Evolutionary conservation across 2,888 invertebrate genomes (phyloP), one percentile per base, ranked within the genome.

Genomic region (Lordiphosa fenestrarum): DNA sequence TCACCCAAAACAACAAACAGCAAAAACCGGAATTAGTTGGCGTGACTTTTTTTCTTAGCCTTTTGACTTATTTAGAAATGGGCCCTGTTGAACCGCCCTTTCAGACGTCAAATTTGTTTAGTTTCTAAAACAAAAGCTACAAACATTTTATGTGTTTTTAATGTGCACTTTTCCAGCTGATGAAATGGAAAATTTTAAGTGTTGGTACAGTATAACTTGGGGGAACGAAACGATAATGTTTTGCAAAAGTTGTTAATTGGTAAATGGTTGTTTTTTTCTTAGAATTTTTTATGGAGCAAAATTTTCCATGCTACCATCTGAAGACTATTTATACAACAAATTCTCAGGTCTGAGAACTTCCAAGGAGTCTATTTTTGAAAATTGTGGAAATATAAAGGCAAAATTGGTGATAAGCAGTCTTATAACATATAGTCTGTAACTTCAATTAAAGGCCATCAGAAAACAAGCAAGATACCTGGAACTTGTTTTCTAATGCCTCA

Each of bases 111-210:
- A 37, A 56, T 64, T 50, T 15, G 30, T 30, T 30, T 9, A 30
- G 30, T 44, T 44, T 44, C 15, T 33, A 15, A 21, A 10, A 9
- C 15, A 13, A 13, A 71, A 53, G 9, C 23, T 40, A 42, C 50
- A 51, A 56, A 66, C 66, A 58, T 47, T 75, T 67, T 53, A 70
- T 73, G 38, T 44, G 53, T n/a, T 40, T 81, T 69, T 64, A 71
- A 69, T 81, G 69, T 38, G 40, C 51, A 51, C 39, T 44, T 44
- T 33, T 33, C n/a, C 30, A 30, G 21, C 44, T 9, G 23, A 33
- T 46, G 42, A 53, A 71, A 64, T 53, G 67, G 67, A 66, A 66
- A 71, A 54, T 66, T 37, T 46, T 33, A 33, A 44, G 44, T 44
- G 44, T 9, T 19, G 19, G 13, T 10, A 33, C 33, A 15, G 44